Evolutionary conservation across 2,888 invertebrate species (phyloP), one percentile per base, ranked within the genome.

Genomic region (Celastrina argiolus): DNA sequence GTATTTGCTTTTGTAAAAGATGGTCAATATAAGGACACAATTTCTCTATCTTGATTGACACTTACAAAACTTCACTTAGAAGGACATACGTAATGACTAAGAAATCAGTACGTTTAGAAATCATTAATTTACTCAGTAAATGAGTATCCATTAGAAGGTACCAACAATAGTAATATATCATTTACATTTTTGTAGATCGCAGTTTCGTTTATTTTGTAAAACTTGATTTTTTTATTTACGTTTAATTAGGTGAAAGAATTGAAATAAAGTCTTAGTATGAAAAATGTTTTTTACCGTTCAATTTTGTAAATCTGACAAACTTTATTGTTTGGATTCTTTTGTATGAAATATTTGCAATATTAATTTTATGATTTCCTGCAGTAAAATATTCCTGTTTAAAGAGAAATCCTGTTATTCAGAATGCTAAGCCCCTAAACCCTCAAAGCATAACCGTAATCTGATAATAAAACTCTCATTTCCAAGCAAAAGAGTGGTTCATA

Each of bases 131-230:
- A 36, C 36, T 36, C 12, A 7, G 36, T 36, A 36, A 36, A 12
- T 12, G 10, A 8, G 12, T 12, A 36, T 2, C 10, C 3, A 36
- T 36, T 36, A 36, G 67, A 69, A 64, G 64, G 68, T 64, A 63
- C n/a, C n/a, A n/a, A n/a, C 65, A 51, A 28, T 56, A 64, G 64
- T 66, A 58, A 68, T 69, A 22, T 51, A n/a, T 28, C 16, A 18
- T 61, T 59, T 66, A 39, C 16, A 39, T 56, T 65, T 56, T 14
- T 12, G 2, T 22, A 14, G n/a, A n/a, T n/a, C n/a, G n/a, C n/a
- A n/a, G n/a, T n/a, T n/a, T 58, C 58, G 8, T 58, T 16, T 31
- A 31, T 31, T 58, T 31, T 31, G 28, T 31, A n/a, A 31, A 31
- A 28, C n/a, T 59, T 34, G 18, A 59, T 59, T 34, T 58, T 58